Base-by-base conservation (phyloP, 1,140 invertebrate species). In the Zaprionus gabonicus region DNA sequence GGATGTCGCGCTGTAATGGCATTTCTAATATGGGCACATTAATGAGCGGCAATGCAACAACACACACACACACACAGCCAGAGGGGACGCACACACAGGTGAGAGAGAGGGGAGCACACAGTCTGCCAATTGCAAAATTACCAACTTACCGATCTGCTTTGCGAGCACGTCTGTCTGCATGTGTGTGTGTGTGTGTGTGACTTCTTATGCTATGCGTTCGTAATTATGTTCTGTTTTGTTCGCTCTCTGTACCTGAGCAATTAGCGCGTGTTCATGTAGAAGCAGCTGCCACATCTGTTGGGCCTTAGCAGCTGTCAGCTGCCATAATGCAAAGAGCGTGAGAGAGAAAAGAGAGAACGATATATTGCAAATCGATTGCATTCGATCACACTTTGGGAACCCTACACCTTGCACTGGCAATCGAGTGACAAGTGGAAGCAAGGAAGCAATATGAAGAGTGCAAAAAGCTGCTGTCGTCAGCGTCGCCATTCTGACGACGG, bases 21-120 rank as follows among this genome's bases (percentile, higher is more conserved):
- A 90, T 88, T 88, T 88, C 82, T 87, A 86, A 82, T 82, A 87
- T 85, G 82, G 79, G 68, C 78, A 81, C 84, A 88, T 87, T 88
- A 87, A 84, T 81, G 85, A 78, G 65, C 44, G 36, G 25, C 71
- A 51, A 41, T 15, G 38, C 38, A 51, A 51, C 59, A 27, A 28
- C 51, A 41, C 20, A 20, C n/a, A 23, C 55, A 59, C 4, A n/a
- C 23, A 56, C 12, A 38, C 25, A 31, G 57, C 44, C n/a, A 28
- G 49, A 71, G 63, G 69, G 36, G 71, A 20, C 20, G 36, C 28
- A 49, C 12, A 44, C 71, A 81, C 82, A 86, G 75, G 76, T 76
- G 81, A 66, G 68, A 38, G 81, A 66, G 68, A 38, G 56, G 31
- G 41, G 41, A 10, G 31, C 31, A 31, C 28, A 44, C 55, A 17